These are phyloP conservation scores for Protobothrops flavoviridis DNA, from an alignment of 2,113 vertebrate species.

Conservation along the genomic window DNA sequence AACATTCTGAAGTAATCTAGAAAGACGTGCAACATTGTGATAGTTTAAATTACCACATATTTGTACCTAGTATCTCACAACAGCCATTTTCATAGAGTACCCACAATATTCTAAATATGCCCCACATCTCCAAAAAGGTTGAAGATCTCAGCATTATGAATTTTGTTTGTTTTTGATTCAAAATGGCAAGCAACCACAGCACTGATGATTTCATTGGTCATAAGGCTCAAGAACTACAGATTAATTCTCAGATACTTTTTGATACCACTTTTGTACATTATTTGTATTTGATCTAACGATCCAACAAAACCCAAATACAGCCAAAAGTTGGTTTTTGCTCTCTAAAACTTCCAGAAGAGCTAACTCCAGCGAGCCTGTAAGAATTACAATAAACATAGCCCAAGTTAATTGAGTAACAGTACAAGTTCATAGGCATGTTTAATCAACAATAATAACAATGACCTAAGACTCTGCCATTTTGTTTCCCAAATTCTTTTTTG, in stretches of 20 bases:
- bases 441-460: background rate
- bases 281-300: background rate
- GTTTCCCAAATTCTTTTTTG: background rate
- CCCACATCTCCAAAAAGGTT: background rate
- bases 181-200: background rate
- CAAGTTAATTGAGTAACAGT: background rate
- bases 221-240: background rate
- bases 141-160: background rate
- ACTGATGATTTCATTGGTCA: background rate
- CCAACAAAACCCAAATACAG: background rate
- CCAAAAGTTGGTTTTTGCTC: background rate
- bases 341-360: background rate
- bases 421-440: background rate
- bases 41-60: background rate
- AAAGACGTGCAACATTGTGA: background rate
- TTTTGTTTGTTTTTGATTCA: background rate
- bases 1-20: background rate
- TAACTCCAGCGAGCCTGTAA: background rate
- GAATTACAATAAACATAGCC: background rate
- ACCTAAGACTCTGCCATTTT: background rate
- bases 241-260: background rate
- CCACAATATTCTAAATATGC: background rate
- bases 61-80: background rate
- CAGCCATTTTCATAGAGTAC: background rate
- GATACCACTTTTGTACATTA: background rate